Evolutionary conservation across 2,888 invertebrate genomes (phyloP).

Genomic region (Anarsia innoxiella): DNA sequence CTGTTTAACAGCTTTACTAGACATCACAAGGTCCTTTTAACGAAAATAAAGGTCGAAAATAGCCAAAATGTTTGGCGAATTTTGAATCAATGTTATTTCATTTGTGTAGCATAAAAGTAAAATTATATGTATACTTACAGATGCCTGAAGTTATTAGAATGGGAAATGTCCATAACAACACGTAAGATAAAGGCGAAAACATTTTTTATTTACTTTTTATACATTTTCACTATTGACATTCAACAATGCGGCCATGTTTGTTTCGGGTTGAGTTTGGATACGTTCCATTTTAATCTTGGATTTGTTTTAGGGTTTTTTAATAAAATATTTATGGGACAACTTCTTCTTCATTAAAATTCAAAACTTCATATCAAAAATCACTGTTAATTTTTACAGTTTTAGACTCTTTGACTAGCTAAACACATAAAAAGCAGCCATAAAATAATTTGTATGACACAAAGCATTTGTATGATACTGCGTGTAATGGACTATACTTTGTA

Average conservation of each 20-base stretch:
- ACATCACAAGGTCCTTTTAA: constrained; percentile 31
- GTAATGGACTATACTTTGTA: too few species aligned
- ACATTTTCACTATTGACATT: constrained; percentile 56
- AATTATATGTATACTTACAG: constrained; percentile 46
- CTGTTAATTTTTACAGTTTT: too few species aligned
- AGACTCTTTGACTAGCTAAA: too few species aligned
- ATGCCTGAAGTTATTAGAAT: constrained; percentile 35
- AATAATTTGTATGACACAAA: too few species aligned
- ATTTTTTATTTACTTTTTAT: constrained; percentile 61
- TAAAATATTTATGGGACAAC: too few species aligned
- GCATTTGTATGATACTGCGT: too few species aligned
- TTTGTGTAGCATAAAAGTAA: background rate
- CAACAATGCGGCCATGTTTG: constrained; percentile 59
- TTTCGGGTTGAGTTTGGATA: too few species aligned
- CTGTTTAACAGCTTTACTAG: constrained; percentile 21
- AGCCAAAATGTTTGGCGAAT: constrained; percentile 14
- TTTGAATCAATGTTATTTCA: background rate
- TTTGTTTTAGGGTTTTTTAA: too few species aligned
- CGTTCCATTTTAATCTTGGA: too few species aligned
- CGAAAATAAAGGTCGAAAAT: constrained; percentile 21
- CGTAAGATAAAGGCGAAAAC: constrained; percentile 42
- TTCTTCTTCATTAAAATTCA: too few species aligned
- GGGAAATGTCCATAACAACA: constrained; percentile 41
- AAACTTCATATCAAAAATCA: too few species aligned
- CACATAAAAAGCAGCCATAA: too few species aligned